Evolutionary conservation across 2,113 vertebrate species (phyloP), one percentile per base, ranked within the genome.

Genomic region (Pavo muticus): DNA sequence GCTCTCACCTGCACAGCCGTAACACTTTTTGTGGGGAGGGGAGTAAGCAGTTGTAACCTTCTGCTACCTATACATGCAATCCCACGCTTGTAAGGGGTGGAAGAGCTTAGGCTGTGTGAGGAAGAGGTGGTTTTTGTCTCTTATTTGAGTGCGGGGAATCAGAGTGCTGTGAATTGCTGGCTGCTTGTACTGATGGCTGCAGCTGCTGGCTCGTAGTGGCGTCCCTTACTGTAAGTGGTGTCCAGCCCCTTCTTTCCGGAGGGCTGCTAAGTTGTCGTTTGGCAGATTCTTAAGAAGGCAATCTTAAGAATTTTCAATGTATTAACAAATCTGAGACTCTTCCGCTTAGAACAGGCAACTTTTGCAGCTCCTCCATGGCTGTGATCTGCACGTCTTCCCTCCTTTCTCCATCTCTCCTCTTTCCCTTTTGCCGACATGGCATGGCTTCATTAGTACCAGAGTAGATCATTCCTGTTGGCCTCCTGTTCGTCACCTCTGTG

Each of bases 251-350:
- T 37, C 42, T 23, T 79, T 57, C 67, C 47, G 24, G 13, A 90
- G 68, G 24, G 45, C 73, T 65, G 3, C 81, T 77, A 6, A 79
- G 35, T 32, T 68, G 12, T 86, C 40, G 20, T 71, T 80, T 60
- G 56, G 50, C 56, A 56, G 75, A 85, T 92, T 88, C 90, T 93
- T 91, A 93, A 95, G 90, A 92, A 65, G 64, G 45, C 30, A 11
- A 19, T 87, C 95, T 93, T 91, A 94, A 92, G 92, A 88, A 90
- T 94, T 88, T 81, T 61, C 74, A 64, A 19, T 91, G 56, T 77
- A 18, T 79, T 74, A 45, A 86, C 6, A 6, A 29, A 19, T 88
- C 76, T 81, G 18, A 90, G 70, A 84, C 72, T 72, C 83, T 96
- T 93, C 73, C 91, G 67, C 94, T 88, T 90, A 82, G 94, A 90